Evolutionary conservation across 2,888 invertebrate genomes (phyloP).

Genomic region (Ochropleura leucogaster): DNA sequence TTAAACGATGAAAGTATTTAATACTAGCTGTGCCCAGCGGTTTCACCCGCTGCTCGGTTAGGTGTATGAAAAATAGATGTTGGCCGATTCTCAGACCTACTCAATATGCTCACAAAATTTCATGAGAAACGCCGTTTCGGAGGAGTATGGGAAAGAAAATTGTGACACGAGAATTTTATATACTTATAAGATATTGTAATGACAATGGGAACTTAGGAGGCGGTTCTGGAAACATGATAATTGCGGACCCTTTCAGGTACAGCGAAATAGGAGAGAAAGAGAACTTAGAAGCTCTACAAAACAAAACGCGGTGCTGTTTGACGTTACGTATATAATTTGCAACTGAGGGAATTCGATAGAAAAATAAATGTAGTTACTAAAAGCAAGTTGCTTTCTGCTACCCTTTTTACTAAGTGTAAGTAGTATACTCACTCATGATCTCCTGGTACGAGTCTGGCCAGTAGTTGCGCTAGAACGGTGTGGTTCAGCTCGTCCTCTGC

Average conservation of each 20-base stretch:
- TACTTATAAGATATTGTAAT: too few species aligned
- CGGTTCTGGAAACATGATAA: not conserved
- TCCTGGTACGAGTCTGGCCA: slow-evolving; percentile 79
- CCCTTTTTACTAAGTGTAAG: not conserved
- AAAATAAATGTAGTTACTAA: not conserved
- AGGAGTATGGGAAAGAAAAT: too few species aligned
- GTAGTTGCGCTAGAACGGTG: slow-evolving; percentile 92
- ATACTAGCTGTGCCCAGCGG: too few species aligned
- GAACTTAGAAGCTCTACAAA: not conserved
- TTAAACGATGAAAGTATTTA: too few species aligned
- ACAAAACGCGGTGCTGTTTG: not conserved
- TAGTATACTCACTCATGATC: slow-evolving; percentile 67
- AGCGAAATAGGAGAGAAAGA: not conserved
- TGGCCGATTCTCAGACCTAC: too few species aligned
- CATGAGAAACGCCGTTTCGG: too few species aligned
- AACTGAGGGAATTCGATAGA: not conserved
- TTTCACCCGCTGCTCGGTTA: too few species aligned
- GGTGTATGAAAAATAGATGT: too few species aligned
- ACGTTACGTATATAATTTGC: not conserved
- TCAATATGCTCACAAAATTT: too few species aligned
- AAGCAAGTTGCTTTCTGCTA: not conserved
- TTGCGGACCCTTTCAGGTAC: not conserved
- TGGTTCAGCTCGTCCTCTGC: slow-evolving; percentile 95
- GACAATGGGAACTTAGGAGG: not conserved
- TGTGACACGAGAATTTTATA: too few species aligned